These are phyloP conservation scores for Strongylocentrotus purpuratus DNA, from an alignment of 35 echinoderm and acorn worm species.

Conservation along the genomic window DNA sequence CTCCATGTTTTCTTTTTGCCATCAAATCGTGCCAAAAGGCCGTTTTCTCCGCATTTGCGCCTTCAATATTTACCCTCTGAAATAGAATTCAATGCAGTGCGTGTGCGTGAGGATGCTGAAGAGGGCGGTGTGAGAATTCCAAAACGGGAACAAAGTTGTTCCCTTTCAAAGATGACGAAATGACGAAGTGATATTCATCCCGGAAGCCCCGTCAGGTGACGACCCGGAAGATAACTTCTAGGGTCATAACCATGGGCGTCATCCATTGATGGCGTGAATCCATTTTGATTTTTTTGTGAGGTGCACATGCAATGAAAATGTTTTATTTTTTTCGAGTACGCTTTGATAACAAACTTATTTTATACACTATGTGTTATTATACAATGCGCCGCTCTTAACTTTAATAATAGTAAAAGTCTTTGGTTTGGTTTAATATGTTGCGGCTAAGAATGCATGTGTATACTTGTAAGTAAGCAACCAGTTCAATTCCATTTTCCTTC, in stretches of 20 bases:
- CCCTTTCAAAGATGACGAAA: neutral
- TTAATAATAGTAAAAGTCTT: too few species aligned
- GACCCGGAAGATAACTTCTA: neutral
- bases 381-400: too few species aligned
- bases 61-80: slow-evolving; percentile 35
- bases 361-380: too few species aligned
- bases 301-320: too few species aligned
- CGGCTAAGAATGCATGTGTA: too few species aligned
- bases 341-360: too few species aligned
- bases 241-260: neutral
- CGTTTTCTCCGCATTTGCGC: slow-evolving; percentile 43
- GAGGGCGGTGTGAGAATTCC: neutral
- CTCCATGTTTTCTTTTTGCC: slow-evolving; percentile 14
- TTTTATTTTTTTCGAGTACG: too few species aligned
- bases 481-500: too few species aligned
- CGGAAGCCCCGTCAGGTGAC: neutral
- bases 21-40: slow-evolving; percentile 46
- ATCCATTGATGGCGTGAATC: neutral
- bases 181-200: neutral
- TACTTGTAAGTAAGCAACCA: too few species aligned
- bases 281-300: too few species aligned
- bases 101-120: neutral
- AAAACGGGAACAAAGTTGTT: neutral
- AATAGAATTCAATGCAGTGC: slow-evolving; percentile 44
- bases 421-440: too few species aligned